These are phyloP conservation scores for Noctua janthina DNA, from an alignment of 2,888 invertebrate species.

Conservation along the genomic window DNA sequence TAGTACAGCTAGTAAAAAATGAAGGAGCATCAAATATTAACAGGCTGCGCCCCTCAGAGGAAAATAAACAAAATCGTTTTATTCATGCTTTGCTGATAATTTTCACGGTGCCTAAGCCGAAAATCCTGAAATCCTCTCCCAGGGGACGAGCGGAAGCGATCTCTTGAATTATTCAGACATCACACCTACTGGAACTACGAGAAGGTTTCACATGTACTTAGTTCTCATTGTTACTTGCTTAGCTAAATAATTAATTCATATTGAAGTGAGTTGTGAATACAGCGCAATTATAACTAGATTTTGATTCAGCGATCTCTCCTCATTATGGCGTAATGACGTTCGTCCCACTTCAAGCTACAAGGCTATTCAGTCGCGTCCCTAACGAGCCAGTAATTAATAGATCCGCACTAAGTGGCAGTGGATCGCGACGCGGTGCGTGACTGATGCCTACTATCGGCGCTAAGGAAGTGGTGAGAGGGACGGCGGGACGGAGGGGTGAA, in stretches of 20 bases:
- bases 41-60: constrained; percentile 32
- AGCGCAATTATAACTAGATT: constrained; percentile 1
- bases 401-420: constrained; percentile 10
- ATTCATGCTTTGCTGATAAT: constrained; percentile 60
- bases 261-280: too few relatives aligned
- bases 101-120: constrained; percentile 57
- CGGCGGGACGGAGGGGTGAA: not conserved
- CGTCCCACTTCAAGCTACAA: not conserved
- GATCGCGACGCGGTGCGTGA: constrained; percentile 29
- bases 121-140: constrained; percentile 44
- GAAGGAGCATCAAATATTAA: constrained; percentile 54
- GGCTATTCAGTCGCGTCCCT: constrained; percentile 8
- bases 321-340: constrained; percentile 1
- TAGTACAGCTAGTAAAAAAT: constrained; percentile 54
- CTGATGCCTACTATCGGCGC: constrained; percentile 42
- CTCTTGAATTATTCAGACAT: constrained; percentile 37
- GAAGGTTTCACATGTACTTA: not conserved
- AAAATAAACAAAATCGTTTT: constrained; percentile 60
- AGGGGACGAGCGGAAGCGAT: constrained; percentile 41
- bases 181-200: constrained; percentile 14
- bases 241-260: not conserved
- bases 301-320: not conserved
- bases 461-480: constrained; percentile 20
- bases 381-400: constrained; percentile 35
- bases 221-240: not conserved